Percentiles rank a stretch among this genome's conserved stretches.
Conservation (phyloP, 2,797 vertebrate species). For the Apodemus agrarius region DNA sequence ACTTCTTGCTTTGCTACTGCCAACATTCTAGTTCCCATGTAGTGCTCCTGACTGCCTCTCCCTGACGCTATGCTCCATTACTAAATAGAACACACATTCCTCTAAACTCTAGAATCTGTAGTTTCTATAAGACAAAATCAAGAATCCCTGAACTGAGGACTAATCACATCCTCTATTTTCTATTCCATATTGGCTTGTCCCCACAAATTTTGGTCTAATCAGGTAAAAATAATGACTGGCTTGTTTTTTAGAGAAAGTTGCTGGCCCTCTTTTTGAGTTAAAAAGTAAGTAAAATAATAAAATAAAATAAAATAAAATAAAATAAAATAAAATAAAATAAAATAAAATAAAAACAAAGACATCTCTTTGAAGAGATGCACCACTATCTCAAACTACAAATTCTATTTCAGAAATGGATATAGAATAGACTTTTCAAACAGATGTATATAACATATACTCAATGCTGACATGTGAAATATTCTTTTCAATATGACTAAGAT, state of each 20-base stretch:
- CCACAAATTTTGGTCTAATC: background rate
- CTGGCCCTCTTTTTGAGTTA: background rate
- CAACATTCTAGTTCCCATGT: background rate
- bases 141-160: background rate
- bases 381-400: slow-evolving; percentile 19
- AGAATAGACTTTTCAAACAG: slow-evolving; percentile 8
- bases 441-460: background rate
- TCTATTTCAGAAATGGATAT: background rate
- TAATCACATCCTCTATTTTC: background rate
- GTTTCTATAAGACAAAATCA: background rate
- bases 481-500: slow-evolving; percentile 2
- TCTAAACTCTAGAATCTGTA: background rate
- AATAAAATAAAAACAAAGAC: background rate
- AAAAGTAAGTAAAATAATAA: background rate
- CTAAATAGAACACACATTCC: background rate
- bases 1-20: background rate
- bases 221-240: background rate
- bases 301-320: slow-evolving; percentile 23
- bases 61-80: background rate
- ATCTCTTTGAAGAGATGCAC: background rate
- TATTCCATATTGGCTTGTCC: background rate
- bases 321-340: background rate
- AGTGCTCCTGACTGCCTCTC: background rate
- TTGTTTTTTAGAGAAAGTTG: background rate
- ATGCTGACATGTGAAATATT: background rate